Evolutionary conservation across 1,140 invertebrate species (phyloP).

Genomic region (Aphidius gifuensis): DNA sequence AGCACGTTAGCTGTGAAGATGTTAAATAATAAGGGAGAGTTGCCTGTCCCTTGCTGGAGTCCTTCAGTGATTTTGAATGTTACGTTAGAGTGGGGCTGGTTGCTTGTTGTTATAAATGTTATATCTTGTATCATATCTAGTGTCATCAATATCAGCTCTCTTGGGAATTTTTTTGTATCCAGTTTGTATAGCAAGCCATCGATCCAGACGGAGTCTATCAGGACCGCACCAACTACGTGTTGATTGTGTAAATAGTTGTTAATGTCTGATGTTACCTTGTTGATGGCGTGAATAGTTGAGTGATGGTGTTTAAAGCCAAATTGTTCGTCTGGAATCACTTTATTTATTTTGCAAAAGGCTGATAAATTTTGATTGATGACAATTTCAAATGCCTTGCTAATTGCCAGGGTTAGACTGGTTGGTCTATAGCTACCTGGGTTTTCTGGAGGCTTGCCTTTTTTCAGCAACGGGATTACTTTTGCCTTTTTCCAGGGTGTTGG

Average conservation of each 20-base stretch:
- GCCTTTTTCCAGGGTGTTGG: slow-evolving; percentile 29
- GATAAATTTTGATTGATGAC: slow-evolving; percentile 18
- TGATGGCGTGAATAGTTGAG: slow-evolving; percentile 17
- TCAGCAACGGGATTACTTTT: slow-evolving; percentile 27
- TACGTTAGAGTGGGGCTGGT: too few species aligned
- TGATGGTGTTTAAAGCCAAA: slow-evolving; percentile 19
- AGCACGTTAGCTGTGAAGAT: too few species aligned
- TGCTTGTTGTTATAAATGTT: not conserved
- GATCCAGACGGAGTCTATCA: slow-evolving; percentile 22
- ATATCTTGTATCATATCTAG: not conserved
- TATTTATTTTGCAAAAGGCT: not conserved
- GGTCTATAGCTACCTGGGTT: slow-evolving; percentile 26
- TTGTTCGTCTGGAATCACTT: slow-evolving; percentile 18
- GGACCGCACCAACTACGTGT: slow-evolving; percentile 12
- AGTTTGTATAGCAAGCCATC: slow-evolving; percentile 30
- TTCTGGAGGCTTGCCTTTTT: slow-evolving; percentile 25
- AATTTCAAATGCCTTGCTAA: slow-evolving; percentile 35
- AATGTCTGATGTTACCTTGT: slow-evolving; percentile 21
- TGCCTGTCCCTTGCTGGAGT: too few species aligned
- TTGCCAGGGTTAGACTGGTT: slow-evolving; percentile 26
- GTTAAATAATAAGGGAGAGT: too few species aligned
- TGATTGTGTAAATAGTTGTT: slow-evolving; percentile 6
- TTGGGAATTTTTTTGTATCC: slow-evolving; percentile 15
- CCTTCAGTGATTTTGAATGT: too few species aligned
- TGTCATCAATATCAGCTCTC: not conserved